A percentile compares a stretch with the other conserved stretches of the same genome.
Evolutionary conservation across 2,888 invertebrate genomes (phyloP).

Genomic region (Branchellion lobata): DNA sequence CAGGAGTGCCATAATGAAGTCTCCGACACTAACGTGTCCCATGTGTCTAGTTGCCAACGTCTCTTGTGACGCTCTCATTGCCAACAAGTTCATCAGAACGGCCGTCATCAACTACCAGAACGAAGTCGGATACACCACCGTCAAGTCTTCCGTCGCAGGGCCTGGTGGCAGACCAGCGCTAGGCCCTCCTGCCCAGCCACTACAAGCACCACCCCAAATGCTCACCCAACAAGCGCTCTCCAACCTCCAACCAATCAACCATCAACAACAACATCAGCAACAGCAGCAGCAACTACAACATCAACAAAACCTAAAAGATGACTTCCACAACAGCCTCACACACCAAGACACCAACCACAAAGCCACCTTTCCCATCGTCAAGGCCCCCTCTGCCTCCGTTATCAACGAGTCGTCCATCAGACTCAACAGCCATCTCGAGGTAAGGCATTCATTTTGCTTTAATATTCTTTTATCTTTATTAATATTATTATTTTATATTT

Average conservation of each 20-base stretch:
- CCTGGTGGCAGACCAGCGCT: too few species aligned
- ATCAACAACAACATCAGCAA: slow-evolving; percentile 7
- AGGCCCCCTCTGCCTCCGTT: not conserved
- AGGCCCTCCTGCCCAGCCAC: not conserved
- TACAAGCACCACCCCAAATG: slow-evolving; percentile 2
- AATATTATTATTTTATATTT: too few species aligned
- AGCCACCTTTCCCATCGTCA: not conserved
- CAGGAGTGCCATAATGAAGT: slow-evolving; percentile 80
- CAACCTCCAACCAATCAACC: not conserved
- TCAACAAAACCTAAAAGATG: not conserved
- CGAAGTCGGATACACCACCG: slow-evolving; percentile 78
- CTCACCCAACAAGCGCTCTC: not conserved
- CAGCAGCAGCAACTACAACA: not conserved
- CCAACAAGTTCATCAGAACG: slow-evolving; percentile 81
- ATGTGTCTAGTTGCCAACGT: slow-evolving; percentile 84
- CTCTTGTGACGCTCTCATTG: slow-evolving; percentile 79
- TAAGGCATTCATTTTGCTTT: too few species aligned
- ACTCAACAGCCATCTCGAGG: not conserved
- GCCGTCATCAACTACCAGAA: slow-evolving; percentile 86
- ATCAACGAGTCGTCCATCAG: not conserved
- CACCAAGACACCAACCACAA: not conserved
- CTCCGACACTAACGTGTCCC: slow-evolving; percentile 91
- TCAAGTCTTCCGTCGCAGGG: not conserved
- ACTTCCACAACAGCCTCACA: too few species aligned
- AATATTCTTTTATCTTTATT: too few species aligned